Base-by-base conservation (phyloP, 2,113 vertebrate genomes). In the Petrocephalus zakoni region DNA sequence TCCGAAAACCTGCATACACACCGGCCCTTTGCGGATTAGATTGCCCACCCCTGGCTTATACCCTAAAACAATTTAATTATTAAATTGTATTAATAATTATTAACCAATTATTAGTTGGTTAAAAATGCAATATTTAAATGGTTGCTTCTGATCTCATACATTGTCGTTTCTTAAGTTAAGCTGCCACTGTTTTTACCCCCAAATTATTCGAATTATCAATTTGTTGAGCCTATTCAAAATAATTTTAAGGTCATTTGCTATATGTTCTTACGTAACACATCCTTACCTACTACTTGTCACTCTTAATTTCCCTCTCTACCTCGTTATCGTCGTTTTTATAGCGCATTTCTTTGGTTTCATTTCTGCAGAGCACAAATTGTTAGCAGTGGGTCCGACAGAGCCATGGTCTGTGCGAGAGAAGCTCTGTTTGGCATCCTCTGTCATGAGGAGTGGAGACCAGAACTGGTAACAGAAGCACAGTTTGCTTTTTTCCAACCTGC, bases 371-470 rank as follows among this genome's bases (percentile, higher is more conserved):
- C 98, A 99, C 94, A 99, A 99, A 91, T 94, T 99, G 88, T 92
- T 97, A 93, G 96, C 96, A 90, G 95, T 96, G 88, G 98, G 98
- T 34, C 98, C 98, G 4, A 99, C 97, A 0, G 98, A 99, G 91
- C 97, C 97, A 0, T 99, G 98, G 98, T 99, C 98, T 9, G 94
- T 99, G 90, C 95, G 98, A 75, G 98, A 99, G 93, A 99, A 99
- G 87, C 94, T 99, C 42, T 99, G 98, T 91, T 96, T 99, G 91
- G 98, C 98, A 2, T 99, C 98, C 47, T 99, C 98, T 17, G 98
- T 99, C 52, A 98, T 99, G 98, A 97, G 98, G 90, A 99, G 98
- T 72, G 98, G 98, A 1, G 98, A 99, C 95, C 98, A 99, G 93
- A 99, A 99, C 94, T 99, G 98, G 98, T 99, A 94, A 94, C 34